Base-by-base conservation (phyloP, 30 jellyfish, hydroid and myxozoan genomes). In the Cassiopea xamachana region DNA sequence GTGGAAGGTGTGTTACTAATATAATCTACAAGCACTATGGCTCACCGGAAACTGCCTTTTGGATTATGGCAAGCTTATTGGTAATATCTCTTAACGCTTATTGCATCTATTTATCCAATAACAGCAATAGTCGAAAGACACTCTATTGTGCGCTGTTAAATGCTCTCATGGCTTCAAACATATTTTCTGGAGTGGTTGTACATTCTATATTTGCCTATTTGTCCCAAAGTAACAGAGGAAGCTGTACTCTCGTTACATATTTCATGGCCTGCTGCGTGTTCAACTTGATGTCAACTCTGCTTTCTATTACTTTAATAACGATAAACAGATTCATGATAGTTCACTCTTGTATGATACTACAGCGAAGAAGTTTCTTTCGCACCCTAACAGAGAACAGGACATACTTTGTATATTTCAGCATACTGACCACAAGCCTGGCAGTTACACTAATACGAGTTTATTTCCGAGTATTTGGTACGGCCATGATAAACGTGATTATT, bases 111-210 rank as follows among this genome's bases (percentile, higher is more conserved):
- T 48, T 17, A 47, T 4, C 7, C 69, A 45, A n/a, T 45, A 2
- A 47, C 17, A 12, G 17, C 0, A 55, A 17, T 7, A 4, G 50
- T 78, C 51, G 51, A 39, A 7, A 10, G 48, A 15, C 87, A 13
- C 75, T 27, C 19, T 78, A 48, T 51, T 14, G 19, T 12, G 87
- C n/a, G 15, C 60, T 48, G 1, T 27, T 48, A 43, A 47, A 19
- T 14, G 2, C 55, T 8, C 59, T 78, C 2, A 46, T 78, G 75
- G 18, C 73, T 9, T 49, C 75, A 48, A 78, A 78, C 51, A 48
- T 78, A 6, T 78, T 78, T 50, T 69, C 87, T 15, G 87, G 87
- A 47, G n/a, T 78, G 75, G 49, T 27, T 1, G 15, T 78, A 3
- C 87, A 48, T 14, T 70, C 87, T 1, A 16, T 59, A 0, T 16